These are phyloP conservation scores for Drosophila planitibia DNA, from an alignment of 2,888 invertebrate species.

Conservation along the genomic window DNA sequence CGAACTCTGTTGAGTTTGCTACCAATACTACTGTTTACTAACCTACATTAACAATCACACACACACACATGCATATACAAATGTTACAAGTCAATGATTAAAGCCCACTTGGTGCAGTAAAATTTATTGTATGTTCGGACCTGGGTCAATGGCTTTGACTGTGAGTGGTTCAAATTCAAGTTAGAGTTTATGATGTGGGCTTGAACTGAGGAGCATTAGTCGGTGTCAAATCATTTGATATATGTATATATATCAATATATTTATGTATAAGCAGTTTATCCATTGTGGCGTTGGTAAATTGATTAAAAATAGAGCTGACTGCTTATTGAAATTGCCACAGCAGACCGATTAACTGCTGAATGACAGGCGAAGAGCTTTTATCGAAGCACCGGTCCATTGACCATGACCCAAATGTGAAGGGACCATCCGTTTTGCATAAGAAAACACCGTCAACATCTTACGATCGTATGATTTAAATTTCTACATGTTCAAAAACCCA, in stretches of 20 bases:
- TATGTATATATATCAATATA: neutral
- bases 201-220: slow-evolving; percentile 10
- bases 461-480: slow-evolving; percentile 60
- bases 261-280: neutral
- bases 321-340: slow-evolving; percentile 40
- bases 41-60: slow-evolving; percentile 47
- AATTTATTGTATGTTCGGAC: slow-evolving; percentile 27
- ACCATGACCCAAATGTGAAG: slow-evolving; percentile 72
- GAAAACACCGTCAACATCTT: slow-evolving; percentile 43
- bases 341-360: slow-evolving; percentile 14
- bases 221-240: neutral
- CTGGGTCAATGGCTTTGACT: slow-evolving; percentile 53
- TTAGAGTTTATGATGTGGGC: slow-evolving; percentile 27
- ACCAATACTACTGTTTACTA: slow-evolving; percentile 48
- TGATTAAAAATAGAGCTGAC: slow-evolving; percentile 37
- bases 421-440: slow-evolving; percentile 67
- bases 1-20: slow-evolving; percentile 61
- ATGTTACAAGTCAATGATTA: neutral
- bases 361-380: slow-evolving; percentile 1
- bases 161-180: slow-evolving; percentile 1
- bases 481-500: slow-evolving; percentile 60
- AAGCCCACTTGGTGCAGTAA: slow-evolving; percentile 11
- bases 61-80: slow-evolving; percentile 18
- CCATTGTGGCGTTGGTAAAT: slow-evolving; percentile 34
- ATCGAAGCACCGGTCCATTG: slow-evolving; percentile 69